Base-by-base conservation (phyloP, 2,797 vertebrate species). In the Aplochiton taeniatus region DNA sequence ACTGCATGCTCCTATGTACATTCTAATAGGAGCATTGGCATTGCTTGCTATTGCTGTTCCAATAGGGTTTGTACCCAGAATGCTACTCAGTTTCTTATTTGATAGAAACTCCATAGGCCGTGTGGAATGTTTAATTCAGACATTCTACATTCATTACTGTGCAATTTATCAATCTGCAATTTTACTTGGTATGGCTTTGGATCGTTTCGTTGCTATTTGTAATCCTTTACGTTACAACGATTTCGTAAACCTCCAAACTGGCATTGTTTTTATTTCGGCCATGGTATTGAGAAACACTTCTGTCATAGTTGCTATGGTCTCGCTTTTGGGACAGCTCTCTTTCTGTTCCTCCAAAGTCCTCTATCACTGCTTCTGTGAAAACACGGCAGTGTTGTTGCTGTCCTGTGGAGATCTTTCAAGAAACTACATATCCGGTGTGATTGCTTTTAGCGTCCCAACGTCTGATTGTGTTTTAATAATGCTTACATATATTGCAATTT, bases 171-270 rank as follows among this genome's bases (percentile, higher is more conserved):
- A 88, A 66, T 82, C 82, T 0, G 80, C 80, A 1, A 63, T 89
- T 6, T 82, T 88, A 11, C 71, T 87, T 50, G 81, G 76, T 46
- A 90, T 89, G 88, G 87, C 87, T 54, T 66, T 89, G n/a, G 85
- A 85, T 44, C 54, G 55, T 45, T 85, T 70, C 53, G 80, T 89
- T 65, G 87, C 87, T 44, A 85, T 88, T 44, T 82, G 79, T 48
- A 78, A 75, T 8, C 84, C 83, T 11, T 18, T 87, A n/a, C 49
- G 16, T 56, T 85, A 85, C 58, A 65, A 68, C 45, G 46, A 68
- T 8, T 59, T 52, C 44, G 62, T 76, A 11, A 76, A 70, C 7
- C 14, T 63, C 1, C 41, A 48, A 16, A 50, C 42, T 1, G 68
- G 63, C 0, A 4, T 73, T 1, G 65, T 68, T 18, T 51, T 69